These are phyloP conservation scores for Kobus ellipsiprymnus DNA, from an alignment of 2,113 vertebrate species.

Conservation along the genomic window DNA sequence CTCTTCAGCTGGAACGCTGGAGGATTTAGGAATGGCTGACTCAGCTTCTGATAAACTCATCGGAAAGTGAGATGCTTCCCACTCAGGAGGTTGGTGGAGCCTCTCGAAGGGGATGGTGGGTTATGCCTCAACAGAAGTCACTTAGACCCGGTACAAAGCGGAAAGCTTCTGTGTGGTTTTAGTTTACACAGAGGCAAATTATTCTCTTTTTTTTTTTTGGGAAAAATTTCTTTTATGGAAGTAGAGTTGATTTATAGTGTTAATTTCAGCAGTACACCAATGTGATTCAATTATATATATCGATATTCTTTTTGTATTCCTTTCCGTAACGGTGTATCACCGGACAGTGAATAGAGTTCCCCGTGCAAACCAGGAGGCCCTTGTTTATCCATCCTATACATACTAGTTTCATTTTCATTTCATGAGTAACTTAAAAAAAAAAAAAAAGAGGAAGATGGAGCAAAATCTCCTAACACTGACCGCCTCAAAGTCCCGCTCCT, in stretches of 20 bases:
- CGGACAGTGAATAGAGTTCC: accelerated
- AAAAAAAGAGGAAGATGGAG: neutral
- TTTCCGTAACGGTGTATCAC: neutral
- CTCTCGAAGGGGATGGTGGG: neutral
- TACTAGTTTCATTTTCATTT: neutral
- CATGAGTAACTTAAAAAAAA: neutral
- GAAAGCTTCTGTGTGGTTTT: neutral
- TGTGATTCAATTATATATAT: accelerated
- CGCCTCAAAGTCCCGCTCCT: neutral
- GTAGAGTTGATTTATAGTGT: no score
- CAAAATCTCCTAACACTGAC: accelerated
- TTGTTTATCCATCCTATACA: neutral
- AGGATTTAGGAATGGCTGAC: neutral
- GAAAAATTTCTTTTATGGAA: neutral
- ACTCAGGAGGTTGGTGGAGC: no score
- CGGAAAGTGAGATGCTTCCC: accelerated
- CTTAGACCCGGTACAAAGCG: accelerated
- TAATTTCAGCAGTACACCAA: neutral
- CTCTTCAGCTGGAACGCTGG: neutral
- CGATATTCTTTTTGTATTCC: neutral
- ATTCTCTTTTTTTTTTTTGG: neutral
- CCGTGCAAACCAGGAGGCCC: accelerated
- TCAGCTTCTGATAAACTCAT: no score
- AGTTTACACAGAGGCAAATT: neutral
- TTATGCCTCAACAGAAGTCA: neutral